Conservation (phyloP, 2,888 invertebrate species). For the Diarsia brunnea region DNA sequence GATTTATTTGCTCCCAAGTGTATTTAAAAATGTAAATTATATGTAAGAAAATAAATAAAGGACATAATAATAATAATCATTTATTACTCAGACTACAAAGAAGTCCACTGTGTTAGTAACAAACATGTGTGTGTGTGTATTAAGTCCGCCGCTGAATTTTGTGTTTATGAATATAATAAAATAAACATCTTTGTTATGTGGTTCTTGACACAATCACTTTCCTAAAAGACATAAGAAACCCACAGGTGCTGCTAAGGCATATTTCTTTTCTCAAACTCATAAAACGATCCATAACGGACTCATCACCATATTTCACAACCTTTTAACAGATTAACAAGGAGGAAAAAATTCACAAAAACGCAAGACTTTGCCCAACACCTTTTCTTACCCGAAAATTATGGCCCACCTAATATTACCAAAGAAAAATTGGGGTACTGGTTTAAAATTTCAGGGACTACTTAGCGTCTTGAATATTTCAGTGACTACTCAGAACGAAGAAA, state of each 20-base stretch:
- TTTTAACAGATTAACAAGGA: slow-evolving; percentile 40
- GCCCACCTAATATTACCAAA: slow-evolving; percentile 41
- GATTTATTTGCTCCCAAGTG: too few species aligned
- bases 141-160: too few species aligned
- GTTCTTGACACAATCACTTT: background rate
- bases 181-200: too few species aligned
- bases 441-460: slow-evolving; percentile 79
- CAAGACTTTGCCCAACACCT: slow-evolving; percentile 25
- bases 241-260: background rate
- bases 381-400: slow-evolving; percentile 45
- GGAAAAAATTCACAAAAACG: slow-evolving; percentile 17
- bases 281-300: background rate
- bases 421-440: slow-evolving; percentile 63
- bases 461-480: slow-evolving; percentile 81
- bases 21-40: too few species aligned
- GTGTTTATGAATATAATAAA: too few species aligned
- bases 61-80: too few species aligned
- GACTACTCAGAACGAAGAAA: slow-evolving; percentile 74
- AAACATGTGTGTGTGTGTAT: too few species aligned
- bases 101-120: too few species aligned
- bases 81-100: too few species aligned
- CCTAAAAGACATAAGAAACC: background rate
- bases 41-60: too few species aligned
- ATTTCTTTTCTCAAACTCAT: background rate
- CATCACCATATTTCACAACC: slow-evolving; percentile 38